A percentile compares a stretch with the other conserved stretches of the same genome.
phyloP scores from a whole-genome alignment of 2,888 invertebrate genomes.

The Cerastis rubricosa region DNA sequence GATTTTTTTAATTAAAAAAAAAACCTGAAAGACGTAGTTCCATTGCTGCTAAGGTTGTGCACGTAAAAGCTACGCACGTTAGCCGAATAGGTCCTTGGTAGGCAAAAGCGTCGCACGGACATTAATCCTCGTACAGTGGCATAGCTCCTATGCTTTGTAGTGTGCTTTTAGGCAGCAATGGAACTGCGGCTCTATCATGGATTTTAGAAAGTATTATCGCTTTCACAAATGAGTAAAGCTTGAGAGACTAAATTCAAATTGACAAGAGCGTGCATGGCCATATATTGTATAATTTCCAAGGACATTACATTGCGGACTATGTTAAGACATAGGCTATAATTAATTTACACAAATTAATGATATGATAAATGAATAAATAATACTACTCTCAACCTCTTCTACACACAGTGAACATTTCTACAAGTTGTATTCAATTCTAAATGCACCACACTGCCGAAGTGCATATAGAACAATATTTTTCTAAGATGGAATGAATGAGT shows the following conservation, averaged over 20 bases:
- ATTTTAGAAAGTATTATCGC: neutral
- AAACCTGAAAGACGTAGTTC: neutral
- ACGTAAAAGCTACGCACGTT: neutral
- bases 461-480: slow-evolving; percentile 20
- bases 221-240: neutral
- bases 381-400: slow-evolving; percentile 3
- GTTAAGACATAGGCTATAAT: neutral
- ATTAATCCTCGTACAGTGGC: neutral
- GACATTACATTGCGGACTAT: neutral
- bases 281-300: neutral
- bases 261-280: neutral
- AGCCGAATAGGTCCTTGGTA: neutral
- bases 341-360: slow-evolving; percentile 9
- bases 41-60: neutral
- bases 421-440: slow-evolving; percentile 34
- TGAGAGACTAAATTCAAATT: neutral
- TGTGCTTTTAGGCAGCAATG: neutral
- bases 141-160: neutral
- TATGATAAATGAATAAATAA: slow-evolving; percentile 33
- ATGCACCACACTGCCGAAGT: slow-evolving; percentile 19
- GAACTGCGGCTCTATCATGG: slow-evolving; percentile 3
- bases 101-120: neutral
- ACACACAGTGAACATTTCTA: slow-evolving; percentile 24
- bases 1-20: neutral
- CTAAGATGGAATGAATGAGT: slow-evolving; percentile 72